Evolutionary conservation across 2,797 vertebrate species (phyloP).

Genomic region (Xiphorhynchus erythropygius): DNA sequence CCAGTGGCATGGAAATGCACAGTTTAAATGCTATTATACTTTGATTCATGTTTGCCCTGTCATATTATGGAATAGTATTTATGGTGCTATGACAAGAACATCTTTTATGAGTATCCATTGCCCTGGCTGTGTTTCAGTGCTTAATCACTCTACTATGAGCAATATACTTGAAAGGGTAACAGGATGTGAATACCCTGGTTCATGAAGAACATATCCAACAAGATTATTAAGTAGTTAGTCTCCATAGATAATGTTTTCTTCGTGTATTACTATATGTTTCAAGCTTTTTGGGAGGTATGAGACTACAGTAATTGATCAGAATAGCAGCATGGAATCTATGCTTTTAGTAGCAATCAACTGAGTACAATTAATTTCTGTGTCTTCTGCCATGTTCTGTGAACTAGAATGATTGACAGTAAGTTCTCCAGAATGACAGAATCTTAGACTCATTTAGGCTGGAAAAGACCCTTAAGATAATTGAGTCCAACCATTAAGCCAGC

Average conservation of each 20-base stretch:
- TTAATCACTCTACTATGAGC: slow-evolving; percentile 8
- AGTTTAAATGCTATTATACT: slow-evolving; percentile 1
- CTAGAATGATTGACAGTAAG: not conserved
- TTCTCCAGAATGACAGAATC: not conserved
- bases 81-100: not conserved
- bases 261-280: not conserved
- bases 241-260: not conserved
- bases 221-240: slow-evolving; percentile 32
- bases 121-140: not conserved
- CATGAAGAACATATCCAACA: not conserved
- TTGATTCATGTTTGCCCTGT: not conserved
- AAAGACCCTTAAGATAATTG: not conserved
- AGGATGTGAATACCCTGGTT: not conserved
- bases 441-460: not conserved
- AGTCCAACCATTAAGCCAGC: accelerated
- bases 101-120: not conserved
- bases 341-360: not conserved
- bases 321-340: not conserved
- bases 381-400: not conserved
- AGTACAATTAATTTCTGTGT: not conserved
- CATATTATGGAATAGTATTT: not conserved
- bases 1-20: not conserved
- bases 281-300: not conserved
- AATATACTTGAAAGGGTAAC: not conserved
- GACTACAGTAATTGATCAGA: not conserved